Evolutionary conservation across 2,113 vertebrate genomes (phyloP).

Genomic region (Paralichthys olivaceus): DNA sequence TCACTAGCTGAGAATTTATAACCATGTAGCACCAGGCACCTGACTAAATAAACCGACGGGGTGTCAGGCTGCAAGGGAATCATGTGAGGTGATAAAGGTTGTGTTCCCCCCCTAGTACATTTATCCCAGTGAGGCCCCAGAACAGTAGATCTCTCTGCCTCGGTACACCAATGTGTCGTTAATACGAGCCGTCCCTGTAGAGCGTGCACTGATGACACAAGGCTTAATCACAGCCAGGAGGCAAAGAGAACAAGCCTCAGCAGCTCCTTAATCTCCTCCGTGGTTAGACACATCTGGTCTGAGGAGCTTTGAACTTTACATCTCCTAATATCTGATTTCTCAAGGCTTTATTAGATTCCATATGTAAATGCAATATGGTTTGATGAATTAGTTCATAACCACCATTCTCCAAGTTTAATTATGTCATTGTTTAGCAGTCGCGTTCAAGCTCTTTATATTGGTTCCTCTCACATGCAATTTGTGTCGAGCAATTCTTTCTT

Average conservation of each 20-base stretch:
- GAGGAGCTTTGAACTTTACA: conserved; percentile 74
- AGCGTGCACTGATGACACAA: conserved; percentile 58
- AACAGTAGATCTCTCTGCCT: conserved; percentile 56
- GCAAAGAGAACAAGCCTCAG: conserved; percentile 65
- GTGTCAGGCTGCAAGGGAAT: conserved; percentile 59
- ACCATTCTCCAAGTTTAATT: conserved; percentile 56
- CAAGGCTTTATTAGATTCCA: conserved; percentile 70
- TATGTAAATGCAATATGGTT: conserved; percentile 67
- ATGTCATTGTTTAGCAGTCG: conserved; percentile 55
- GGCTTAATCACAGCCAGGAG: conserved; percentile 77
- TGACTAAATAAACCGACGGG: conserved; percentile 72
- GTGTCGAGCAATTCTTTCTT: conserved; percentile 10
- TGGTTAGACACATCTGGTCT: conserved; percentile 72
- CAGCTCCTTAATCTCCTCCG: conserved; percentile 64
- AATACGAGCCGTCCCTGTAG: conserved; percentile 68
- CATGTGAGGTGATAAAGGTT: conserved; percentile 62
- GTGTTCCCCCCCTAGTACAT: conserved; percentile 34
- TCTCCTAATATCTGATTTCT: conserved; percentile 65
- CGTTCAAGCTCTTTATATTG: conserved; percentile 38
- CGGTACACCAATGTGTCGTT: conserved; percentile 44
- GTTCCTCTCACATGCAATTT: conserved; percentile 38
- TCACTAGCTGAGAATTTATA: conserved; percentile 52
- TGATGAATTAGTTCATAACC: conserved; percentile 75
- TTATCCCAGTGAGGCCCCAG: conserved; percentile 49
- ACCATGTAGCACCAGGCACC: conserved; percentile 62